These are phyloP conservation scores for Ceuthmochares aereus DNA, from an alignment of 2,113 vertebrate genomes.

Conservation along the genomic window DNA sequence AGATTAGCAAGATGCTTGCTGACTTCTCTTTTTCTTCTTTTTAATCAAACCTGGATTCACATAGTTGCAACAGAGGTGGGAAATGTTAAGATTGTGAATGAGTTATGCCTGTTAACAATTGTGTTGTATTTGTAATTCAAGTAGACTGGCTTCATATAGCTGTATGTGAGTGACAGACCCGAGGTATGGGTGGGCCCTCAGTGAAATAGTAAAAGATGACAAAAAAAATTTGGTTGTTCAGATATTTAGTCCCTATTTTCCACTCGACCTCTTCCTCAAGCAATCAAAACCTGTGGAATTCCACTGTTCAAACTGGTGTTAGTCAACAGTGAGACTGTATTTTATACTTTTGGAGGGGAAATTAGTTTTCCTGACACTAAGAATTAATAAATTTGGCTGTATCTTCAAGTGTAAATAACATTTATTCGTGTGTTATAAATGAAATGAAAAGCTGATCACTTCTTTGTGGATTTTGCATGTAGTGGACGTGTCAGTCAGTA, in stretches of 20 bases:
- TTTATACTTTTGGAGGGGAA: not conserved
- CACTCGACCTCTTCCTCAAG: rapidly evolving
- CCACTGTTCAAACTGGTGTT: not conserved
- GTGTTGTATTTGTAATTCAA: not conserved
- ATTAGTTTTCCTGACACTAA: not conserved
- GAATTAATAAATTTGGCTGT: not conserved
- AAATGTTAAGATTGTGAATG: not conserved
- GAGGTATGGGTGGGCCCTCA: not conserved
- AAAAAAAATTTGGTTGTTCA: not conserved
- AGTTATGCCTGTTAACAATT: not conserved
- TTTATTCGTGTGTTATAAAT: not conserved
- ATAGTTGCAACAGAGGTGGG: not conserved
- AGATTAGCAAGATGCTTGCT: not conserved
- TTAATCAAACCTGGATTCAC: not conserved
- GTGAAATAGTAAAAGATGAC: not conserved
- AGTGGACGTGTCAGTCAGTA: not conserved
- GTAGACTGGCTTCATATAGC: not conserved
- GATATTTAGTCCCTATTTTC: not conserved
- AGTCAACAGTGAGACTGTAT: not conserved
- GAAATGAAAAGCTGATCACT: not conserved
- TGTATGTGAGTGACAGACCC: not conserved
- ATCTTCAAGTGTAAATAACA: not conserved
- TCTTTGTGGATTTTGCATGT: not conserved
- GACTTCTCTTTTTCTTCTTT: not conserved
- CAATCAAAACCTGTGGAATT: not conserved